Base-by-base conservation (phyloP, 2,888 invertebrate species). In the Blera fallax region DNA sequence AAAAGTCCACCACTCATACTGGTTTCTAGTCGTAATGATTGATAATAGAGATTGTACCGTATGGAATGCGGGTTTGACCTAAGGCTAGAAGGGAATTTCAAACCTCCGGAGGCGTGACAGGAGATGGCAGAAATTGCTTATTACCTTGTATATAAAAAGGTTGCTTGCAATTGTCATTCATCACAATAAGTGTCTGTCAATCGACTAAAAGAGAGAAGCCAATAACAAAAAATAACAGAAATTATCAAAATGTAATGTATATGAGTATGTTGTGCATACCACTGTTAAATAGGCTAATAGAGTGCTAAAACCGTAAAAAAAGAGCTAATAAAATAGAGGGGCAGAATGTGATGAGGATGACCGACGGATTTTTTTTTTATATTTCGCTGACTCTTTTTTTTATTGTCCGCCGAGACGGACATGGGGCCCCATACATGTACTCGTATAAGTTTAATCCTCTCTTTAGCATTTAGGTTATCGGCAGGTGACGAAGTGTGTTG, bases 31-130 rank as follows among this genome's bases (percentile, higher is more conserved):
- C 60, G 18, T 56, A 58, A 34, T 72, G 34, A 52, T 50, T 60
- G 43, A 60, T 50, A 54, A 54, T 27, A 27, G 14, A 45, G 62
- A 50, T 27, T 50, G 78, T 83, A 78, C 78, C 78, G 78, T 72
- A 62, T 52, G 62, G 58, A 73, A 67, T 78, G 65, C 37, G 21
- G 18, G 6, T 18, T 56, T 18, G 10, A 10, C 21, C 14, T 6
- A 18, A 7, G 27, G 67, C 60, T 45, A 48, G 45, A 54, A 67
- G 52, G 32, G 76, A 81, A 73, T 78, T 54, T 62, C 34, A 72
- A 82, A 65, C 16, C n/a, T 40, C 34, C 58, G 76, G 70, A 52
- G 64, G 77, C 65, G 72, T 60, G 34, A 70, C 34, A 34, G 45
- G 43, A 34, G 5, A 1, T 5, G 29, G 24, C 27, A 52, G 14